Conservation (phyloP, 2,888 invertebrate genomes). For the Eristalis tenax region DNA sequence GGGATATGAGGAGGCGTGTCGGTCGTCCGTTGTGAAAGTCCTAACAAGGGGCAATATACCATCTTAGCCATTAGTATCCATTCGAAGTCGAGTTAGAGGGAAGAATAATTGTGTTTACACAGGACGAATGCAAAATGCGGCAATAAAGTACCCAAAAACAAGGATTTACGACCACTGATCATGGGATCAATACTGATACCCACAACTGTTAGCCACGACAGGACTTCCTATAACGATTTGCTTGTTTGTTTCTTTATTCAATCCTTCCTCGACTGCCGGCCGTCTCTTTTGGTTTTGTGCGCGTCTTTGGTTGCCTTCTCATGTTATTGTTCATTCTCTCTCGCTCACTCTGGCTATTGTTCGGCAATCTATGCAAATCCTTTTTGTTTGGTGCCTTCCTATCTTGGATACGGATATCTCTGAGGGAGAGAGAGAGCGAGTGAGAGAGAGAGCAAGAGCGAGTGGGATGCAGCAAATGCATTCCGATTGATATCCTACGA, state of each 20-base stretch:
- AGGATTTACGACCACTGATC: slow-evolving; percentile 67
- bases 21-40: not conserved
- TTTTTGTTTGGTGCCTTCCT: slow-evolving; percentile 41
- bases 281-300: not conserved
- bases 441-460: too few relatives aligned
- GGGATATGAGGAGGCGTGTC: not conserved
- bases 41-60: not conserved
- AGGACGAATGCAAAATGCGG: slow-evolving; percentile 56
- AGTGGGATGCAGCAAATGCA: slow-evolving; percentile 29
- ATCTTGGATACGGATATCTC: not conserved
- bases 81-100: slow-evolving; percentile 17
- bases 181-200: slow-evolving; percentile 63
- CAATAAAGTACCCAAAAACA: slow-evolving; percentile 59
- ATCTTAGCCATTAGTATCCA: slow-evolving; percentile 60
- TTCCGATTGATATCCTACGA: slow-evolving; percentile 69
- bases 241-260: slow-evolving; percentile 32
- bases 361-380: slow-evolving; percentile 61
- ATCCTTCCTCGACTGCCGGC: not conserved
- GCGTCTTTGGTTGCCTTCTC: not conserved
- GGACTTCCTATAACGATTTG: slow-evolving; percentile 49
- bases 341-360: not conserved
- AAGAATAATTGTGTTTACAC: slow-evolving; percentile 49
- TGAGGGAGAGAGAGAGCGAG: not conserved
- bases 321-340: not conserved
- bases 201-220: slow-evolving; percentile 53